These are phyloP conservation scores for Sternotherus odoratus DNA, from an alignment of 2,797 vertebrate genomes.

Conservation along the genomic window DNA sequence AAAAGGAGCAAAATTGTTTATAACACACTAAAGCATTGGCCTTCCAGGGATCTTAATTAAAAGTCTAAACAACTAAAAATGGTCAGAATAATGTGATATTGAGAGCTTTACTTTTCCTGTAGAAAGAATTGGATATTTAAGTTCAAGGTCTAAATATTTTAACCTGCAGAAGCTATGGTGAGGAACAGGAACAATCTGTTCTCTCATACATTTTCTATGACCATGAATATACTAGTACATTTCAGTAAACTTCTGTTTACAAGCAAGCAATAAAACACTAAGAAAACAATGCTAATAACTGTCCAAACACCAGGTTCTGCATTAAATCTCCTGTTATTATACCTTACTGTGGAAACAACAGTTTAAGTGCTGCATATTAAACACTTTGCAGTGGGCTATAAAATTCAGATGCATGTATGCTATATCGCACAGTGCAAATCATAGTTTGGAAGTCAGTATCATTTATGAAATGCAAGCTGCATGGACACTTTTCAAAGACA, in stretches of 20 bases:
- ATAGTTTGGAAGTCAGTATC: conserved; percentile 60
- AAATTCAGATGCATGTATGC: conserved; percentile 66
- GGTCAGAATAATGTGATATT: not conserved
- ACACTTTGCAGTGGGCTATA: conserved; percentile 19
- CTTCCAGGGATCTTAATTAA: conserved; percentile 21
- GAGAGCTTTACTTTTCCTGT: conserved; percentile 18
- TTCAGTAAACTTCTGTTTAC: conserved; percentile 71
- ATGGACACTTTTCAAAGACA: too few species aligned
- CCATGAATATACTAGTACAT: conserved; percentile 23
- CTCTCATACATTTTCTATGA: conserved; percentile 49
- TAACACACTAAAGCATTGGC: conserved; percentile 5
- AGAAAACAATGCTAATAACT: conserved; percentile 71
- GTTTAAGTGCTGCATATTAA: conserved; percentile 58
- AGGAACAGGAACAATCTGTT: not conserved
- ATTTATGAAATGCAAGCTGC: conserved; percentile 31
- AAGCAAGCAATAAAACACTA: conserved; percentile 51
- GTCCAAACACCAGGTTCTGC: conserved; percentile 44
- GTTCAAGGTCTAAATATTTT: conserved; percentile 23
- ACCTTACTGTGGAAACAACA: conserved; percentile 55
- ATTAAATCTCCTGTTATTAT: conserved; percentile 66
- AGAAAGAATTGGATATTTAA: conserved; percentile 12
- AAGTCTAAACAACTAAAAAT: not conserved
- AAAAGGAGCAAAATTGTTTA: not conserved
- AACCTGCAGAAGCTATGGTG: not conserved
- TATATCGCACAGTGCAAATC: conserved; percentile 55